Percentiles rank a stretch among this genome's conserved stretches.
Evolutionary conservation across 2,797 vertebrate species (phyloP).

Genomic region (Urocyon cinereoargenteus): DNA sequence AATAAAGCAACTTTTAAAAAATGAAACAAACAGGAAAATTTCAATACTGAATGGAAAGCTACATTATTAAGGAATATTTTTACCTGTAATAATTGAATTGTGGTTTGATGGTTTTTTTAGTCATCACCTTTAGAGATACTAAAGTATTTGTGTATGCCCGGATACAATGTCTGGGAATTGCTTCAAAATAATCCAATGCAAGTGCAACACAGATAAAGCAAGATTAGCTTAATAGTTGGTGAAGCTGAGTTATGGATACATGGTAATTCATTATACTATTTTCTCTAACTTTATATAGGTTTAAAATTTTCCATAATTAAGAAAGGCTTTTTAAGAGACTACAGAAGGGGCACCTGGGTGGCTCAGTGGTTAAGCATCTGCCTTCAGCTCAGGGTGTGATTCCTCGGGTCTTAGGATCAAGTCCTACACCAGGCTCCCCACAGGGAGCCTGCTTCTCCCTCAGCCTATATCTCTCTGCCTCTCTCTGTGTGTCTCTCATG

Average conservation of each 20-base stretch:
- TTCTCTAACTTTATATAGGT: neutral
- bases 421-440: too few species aligned
- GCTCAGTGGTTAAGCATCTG: too few species aligned
- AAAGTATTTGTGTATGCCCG: constrained; percentile 1
- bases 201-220: neutral
- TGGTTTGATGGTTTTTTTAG: constrained; percentile 16
- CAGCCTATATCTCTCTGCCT: too few species aligned
- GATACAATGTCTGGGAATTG: neutral
- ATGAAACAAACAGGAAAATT: constrained; percentile 17
- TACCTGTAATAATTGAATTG: neutral
- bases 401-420: too few species aligned
- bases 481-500: too few species aligned
- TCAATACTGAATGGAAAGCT: constrained; percentile 45
- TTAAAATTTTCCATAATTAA: constrained; percentile 3
- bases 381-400: too few species aligned
- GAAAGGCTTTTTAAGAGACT: neutral
- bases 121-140: constrained; percentile 27
- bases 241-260: neutral
- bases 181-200: constrained; percentile 59
- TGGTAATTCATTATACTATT: constrained; percentile 12
- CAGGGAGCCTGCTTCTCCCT: too few species aligned
- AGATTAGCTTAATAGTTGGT: neutral
- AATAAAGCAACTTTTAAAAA: constrained; percentile 39
- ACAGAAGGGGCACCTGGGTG: neutral
- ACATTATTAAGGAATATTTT: neutral